Evolutionary conservation across 2,113 vertebrate species (phyloP).

Genomic region (Acanthisitta chloris): DNA sequence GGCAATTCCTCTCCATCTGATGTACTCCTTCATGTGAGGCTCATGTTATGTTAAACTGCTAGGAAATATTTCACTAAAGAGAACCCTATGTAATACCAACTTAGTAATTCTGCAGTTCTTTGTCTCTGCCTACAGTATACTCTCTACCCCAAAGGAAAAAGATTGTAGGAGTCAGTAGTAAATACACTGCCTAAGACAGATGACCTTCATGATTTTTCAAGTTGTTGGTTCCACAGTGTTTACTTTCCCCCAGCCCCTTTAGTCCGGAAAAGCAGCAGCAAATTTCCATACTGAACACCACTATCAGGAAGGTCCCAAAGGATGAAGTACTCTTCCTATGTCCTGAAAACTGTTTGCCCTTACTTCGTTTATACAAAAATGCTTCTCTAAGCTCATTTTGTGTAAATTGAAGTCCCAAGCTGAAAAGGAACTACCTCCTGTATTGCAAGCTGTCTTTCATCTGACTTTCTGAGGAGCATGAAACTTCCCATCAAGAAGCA

Average conservation of each 20-base stretch:
- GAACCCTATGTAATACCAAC: not conserved
- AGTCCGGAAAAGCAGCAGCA: slow-evolving; percentile 72
- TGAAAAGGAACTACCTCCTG: not conserved
- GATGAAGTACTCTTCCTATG: not conserved
- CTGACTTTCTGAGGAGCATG: not conserved
- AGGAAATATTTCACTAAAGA: not conserved
- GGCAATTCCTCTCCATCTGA: not conserved
- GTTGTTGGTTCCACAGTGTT: not conserved
- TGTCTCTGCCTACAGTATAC: not conserved
- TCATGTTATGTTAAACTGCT: not conserved
- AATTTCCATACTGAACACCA: slow-evolving; percentile 43
- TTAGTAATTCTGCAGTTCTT: not conserved
- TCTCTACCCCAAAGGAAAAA: not conserved
- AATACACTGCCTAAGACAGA: not conserved
- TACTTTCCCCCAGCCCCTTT: not conserved
- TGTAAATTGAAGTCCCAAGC: not conserved
- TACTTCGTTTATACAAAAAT: not conserved
- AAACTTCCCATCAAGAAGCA: not conserved
- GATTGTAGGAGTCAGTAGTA: not conserved
- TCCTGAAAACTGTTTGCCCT: not conserved
- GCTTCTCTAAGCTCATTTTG: not conserved
- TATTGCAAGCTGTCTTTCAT: not conserved
- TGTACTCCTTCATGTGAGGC: not conserved
- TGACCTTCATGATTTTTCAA: not conserved
- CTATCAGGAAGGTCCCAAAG: not conserved